Base-by-base conservation (phyloP, 2,888 invertebrate species). In the Nemotelus pantherinus region DNA sequence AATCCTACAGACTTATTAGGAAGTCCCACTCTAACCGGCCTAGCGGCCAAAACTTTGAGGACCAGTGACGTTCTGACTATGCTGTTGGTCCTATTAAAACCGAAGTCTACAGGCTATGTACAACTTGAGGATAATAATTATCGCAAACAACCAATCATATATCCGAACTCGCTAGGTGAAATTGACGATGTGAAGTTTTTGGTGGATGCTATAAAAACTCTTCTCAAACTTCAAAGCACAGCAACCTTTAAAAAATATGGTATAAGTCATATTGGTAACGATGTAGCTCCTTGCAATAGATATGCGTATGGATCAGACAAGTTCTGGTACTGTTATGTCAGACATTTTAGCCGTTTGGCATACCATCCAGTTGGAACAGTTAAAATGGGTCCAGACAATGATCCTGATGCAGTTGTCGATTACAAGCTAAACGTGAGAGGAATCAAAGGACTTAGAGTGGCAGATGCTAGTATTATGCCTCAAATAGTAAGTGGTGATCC, bases 261-360 rank as follows among this genome's bases (percentile, higher is more conserved):
- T 1, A 85, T 88, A 0, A 81, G 86, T 79, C 4, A 39, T 58
- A 25, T 75, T 2, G 9, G 39, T 10, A 2, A 39, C 50, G 47
- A 41, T 9, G 6, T 64, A 39, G 48, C 63, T 2, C 25, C 47
- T 5, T 72, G 72, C 25, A 3, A 44, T 5, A 3, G 6, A 3
- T 45, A n/a, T n/a, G 7, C 2, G 4, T 44, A 58, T 48, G 72
- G 48, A 25, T 58, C 72, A 9, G 94, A 95, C 83, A 93, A 93
- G 70, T 96, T 95, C 83, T 95, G 95, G 95, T 94, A 94, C 82
- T 96, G 96, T 83, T 91, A 93, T 80, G 89, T 95, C 45, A 89
- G 94, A 48, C 94, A 95, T 83, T 93, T 93, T 83, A 89, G 90
- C 1, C 92, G 92, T 80, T 95, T 95, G 0, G 90, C 94, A 58